phyloP scores from a whole-genome alignment of 2,888 invertebrate genomes.

The Drosophila siamana region DNA sequence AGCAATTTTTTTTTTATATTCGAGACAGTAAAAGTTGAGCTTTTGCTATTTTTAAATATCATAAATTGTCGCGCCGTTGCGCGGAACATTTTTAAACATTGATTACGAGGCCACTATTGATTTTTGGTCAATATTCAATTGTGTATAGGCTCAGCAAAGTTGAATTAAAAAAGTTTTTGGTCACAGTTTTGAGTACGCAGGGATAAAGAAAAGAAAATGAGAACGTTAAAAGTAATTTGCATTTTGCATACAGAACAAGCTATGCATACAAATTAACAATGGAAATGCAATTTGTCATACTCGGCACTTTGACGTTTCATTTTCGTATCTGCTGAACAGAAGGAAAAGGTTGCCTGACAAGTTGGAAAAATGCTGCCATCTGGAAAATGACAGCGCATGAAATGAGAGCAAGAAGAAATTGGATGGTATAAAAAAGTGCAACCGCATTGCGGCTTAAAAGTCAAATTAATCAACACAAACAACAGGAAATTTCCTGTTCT shows the following conservation, averaged over 20 bases:
- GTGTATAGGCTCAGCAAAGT: slow-evolving; percentile 23
- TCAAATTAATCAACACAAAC: slow-evolving; percentile 47
- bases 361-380: slow-evolving; percentile 36
- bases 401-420: slow-evolving; percentile 19
- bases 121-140: slow-evolving; percentile 42
- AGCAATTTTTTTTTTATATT: neutral
- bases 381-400: slow-evolving; percentile 56
- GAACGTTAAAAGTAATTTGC: slow-evolving; percentile 50
- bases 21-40: neutral
- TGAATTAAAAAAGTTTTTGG: slow-evolving; percentile 52
- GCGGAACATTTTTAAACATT: slow-evolving; percentile 45
- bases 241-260: slow-evolving; percentile 18
- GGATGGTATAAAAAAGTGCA: slow-evolving; percentile 30
- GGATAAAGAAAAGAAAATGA: slow-evolving; percentile 10
- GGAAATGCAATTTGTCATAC: slow-evolving; percentile 73
- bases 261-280: slow-evolving; percentile 64
- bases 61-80: slow-evolving; percentile 10
- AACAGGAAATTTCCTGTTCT: neutral
- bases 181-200: neutral
- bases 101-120: slow-evolving; percentile 61
- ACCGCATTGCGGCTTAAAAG: slow-evolving; percentile 23
- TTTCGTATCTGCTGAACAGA: slow-evolving; percentile 39
- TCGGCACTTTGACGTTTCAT: slow-evolving; percentile 72
- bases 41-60: neutral
- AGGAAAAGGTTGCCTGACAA: slow-evolving; percentile 38